Conservation (phyloP, 2,797 vertebrate genomes). For the Sarcophilus harrisii region DNA sequence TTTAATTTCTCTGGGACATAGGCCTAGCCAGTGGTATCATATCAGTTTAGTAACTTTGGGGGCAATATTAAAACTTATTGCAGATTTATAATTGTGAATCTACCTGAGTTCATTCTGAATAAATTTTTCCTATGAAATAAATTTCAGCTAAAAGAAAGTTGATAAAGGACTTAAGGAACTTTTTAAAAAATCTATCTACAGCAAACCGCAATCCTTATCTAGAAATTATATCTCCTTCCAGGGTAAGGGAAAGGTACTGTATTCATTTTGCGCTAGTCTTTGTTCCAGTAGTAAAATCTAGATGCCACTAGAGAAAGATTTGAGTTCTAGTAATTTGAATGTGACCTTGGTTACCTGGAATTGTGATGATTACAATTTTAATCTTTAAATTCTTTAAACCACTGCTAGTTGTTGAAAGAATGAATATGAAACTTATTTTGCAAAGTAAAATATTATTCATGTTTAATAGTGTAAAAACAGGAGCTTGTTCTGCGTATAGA, state of each 20-base stretch:
- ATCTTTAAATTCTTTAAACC: neutral
- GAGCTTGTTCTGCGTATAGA: neutral
- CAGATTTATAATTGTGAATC: neutral
- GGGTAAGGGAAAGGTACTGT: neutral
- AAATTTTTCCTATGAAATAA: neutral
- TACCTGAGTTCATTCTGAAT: neutral
- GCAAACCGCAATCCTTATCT: neutral
- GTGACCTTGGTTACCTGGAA: neutral
- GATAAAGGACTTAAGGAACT: neutral
- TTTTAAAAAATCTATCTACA: neutral
- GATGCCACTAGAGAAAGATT: neutral
- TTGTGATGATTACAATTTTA: neutral
- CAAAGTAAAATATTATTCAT: neutral
- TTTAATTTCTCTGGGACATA: neutral
- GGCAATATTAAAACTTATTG: neutral
- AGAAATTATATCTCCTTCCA: neutral
- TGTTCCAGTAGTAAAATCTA: neutral
- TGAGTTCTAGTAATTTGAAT: neutral
- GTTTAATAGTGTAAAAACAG: neutral
- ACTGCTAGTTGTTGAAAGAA: neutral
- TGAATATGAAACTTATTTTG: neutral
- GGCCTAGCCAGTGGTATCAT: neutral
- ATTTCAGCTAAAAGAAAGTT: too few species aligned
- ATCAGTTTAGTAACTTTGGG: neutral
- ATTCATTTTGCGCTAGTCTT: neutral